Evolutionary conservation across 2,888 invertebrate genomes (phyloP), one percentile per base, ranked within the genome.

Genomic region (Sminthurinus aureus): DNA sequence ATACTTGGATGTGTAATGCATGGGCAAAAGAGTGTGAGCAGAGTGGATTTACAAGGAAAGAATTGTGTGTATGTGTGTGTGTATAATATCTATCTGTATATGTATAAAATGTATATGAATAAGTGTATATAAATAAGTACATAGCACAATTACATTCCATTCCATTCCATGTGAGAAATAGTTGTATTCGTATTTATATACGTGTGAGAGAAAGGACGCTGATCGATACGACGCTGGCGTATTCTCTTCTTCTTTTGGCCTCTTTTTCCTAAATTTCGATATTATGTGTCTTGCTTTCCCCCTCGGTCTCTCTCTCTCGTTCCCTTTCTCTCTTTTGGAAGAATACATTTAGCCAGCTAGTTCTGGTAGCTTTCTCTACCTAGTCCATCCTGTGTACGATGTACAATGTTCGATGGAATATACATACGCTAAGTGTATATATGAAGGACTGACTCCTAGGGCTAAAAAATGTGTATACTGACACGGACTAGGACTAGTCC

Each of bases 161-260:
- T 20, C 12, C 26, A 9, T 74, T 74, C 12, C 38, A 76, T 76
- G 38, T 76, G 64, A 3, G 66, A 58, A 26, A 22, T 58, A 58
- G 58, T 78, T 58, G 18, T 20, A 26, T 64, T 18, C 24, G 52
- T 24, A 50, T n/a, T n/a, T 38, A 38, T 38, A 4, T 38, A 38
- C 6, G 38, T 38, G 38, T 73, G 73, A 67, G 26, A 66, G 76
- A 75, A 80, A 80, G 51, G 80, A 80, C 52, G 75, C 83, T 79
- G 80, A 83, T 82, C 81, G 82, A 71, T 84, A 79, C 81, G n/a
- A 77, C 81, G 80, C 79, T 80, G 77, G 82, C 83, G 80, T 80
- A 75, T 67, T 81, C 51, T 74, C 73, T 64, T 74, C 81, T 79
- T 81, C 52, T 64, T 80, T 76, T 83, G 79, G 26, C 79, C 85